phyloP scores from a whole-genome alignment of 2,888 invertebrate genomes.

The Sarcophaga rosellei region DNA sequence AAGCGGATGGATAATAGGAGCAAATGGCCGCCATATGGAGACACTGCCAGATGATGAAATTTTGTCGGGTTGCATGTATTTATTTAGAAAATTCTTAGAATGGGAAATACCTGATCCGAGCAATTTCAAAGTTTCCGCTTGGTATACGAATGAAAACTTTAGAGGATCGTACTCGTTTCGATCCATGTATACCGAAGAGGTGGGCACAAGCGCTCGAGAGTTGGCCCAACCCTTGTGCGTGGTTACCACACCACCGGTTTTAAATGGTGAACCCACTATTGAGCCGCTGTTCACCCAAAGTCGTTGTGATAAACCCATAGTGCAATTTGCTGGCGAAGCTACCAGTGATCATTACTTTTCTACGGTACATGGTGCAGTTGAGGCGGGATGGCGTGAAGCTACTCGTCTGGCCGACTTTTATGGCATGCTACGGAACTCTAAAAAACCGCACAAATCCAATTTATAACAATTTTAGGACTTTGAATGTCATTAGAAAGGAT shows the following conservation, averaged over 20 bases:
- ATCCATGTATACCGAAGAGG: slow-evolving; percentile 83
- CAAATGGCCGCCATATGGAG: slow-evolving; percentile 85
- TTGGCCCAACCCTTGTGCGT: slow-evolving; percentile 81
- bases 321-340: slow-evolving; percentile 88
- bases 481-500: slow-evolving; percentile 67
- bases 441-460: slow-evolving; percentile 72
- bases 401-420: slow-evolving; percentile 82
- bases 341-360: slow-evolving; percentile 86
- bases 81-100: slow-evolving; percentile 78
- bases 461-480: slow-evolving; percentile 75
- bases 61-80: slow-evolving; percentile 76
- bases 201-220: slow-evolving; percentile 82
- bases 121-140: slow-evolving; percentile 83
- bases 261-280: slow-evolving; percentile 64
- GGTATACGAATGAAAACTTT: slow-evolving; percentile 84
- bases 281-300: slow-evolving; percentile 70
- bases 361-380: slow-evolving; percentile 88
- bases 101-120: slow-evolving; percentile 78
- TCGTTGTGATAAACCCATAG: slow-evolving; percentile 82
- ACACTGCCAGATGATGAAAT: slow-evolving; percentile 82
- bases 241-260: slow-evolving; percentile 79
- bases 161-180: slow-evolving; percentile 87
- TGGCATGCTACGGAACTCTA: slow-evolving; percentile 69
- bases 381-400: slow-evolving; percentile 88
- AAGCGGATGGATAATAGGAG: slow-evolving; percentile 87